Evolutionary conservation across 2,888 invertebrate species (phyloP).

Genomic region (Eupeodes latifasciatus): DNA sequence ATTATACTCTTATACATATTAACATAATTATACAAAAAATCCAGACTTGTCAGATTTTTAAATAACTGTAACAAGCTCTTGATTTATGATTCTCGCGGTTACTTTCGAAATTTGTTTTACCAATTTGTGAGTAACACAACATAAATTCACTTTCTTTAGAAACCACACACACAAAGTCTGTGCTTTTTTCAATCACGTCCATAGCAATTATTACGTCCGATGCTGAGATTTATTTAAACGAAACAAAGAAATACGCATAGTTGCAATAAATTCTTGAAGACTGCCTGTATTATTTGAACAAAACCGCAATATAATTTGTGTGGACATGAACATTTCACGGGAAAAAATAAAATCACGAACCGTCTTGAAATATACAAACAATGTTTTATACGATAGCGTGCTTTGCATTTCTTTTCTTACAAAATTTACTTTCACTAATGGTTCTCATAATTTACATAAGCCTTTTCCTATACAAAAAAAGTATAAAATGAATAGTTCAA

Average conservation of each 20-base stretch:
- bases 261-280: not conserved
- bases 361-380: not conserved
- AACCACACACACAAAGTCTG: slow-evolving; percentile 5
- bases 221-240: slow-evolving; percentile 8
- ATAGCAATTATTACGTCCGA: not conserved
- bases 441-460: not conserved
- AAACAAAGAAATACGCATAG: not conserved
- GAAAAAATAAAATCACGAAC: not conserved
- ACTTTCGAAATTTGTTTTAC: not conserved
- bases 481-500: too few relatives aligned
- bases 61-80: not conserved
- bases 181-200: not conserved
- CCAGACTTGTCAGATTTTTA: not conserved
- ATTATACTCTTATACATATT: too few relatives aligned
- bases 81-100: slow-evolving; percentile 43
- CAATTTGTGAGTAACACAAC: not conserved
- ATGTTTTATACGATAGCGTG: not conserved
- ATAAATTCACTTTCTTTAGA: slow-evolving; percentile 16
- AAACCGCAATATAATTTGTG: slow-evolving; percentile 19
- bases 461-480: too few relatives aligned
- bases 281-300: not conserved
- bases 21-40: not conserved
- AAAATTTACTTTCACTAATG: not conserved
- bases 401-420: not conserved
- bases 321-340: not conserved